Evolutionary conservation across 2,113 vertebrate species (phyloP), one percentile per base, ranked within the genome.

Genomic region (Oxygymnocypris stewartii): DNA sequence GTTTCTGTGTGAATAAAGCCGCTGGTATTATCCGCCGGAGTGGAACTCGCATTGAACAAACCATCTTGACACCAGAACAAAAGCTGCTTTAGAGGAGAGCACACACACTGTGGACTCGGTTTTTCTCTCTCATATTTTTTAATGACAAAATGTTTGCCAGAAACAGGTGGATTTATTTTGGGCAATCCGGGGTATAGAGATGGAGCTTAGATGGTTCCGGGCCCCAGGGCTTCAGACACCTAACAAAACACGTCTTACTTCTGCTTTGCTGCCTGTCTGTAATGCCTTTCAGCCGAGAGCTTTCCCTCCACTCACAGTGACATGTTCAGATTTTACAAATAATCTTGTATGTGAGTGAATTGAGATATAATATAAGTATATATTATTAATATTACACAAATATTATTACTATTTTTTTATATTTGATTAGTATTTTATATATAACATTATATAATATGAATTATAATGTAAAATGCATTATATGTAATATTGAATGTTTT

Each of bases 191-290:
- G 91, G 93, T 91, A 95, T 95, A 96, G 95, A 94, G 94, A 94
- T 92, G 93, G 94, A 95, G 95, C 94, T 97, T 96, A 96, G 94
- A 92, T 84, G 90, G 95, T 97, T 97, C 97, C 96, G 95, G 95
- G 94, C 95, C 94, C 94, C 93, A 91, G 94, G 95, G 95, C 94
- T 96, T 96, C 95, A 97, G 96, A 96, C 96, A 89, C 93, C 95
- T 95, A 96, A 97, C 97, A 97, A 96, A 97, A 97, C 96, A 95
- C 94, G 89, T 95, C 94, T 97, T 97, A 97, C 95, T 97, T 97
- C 96, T 96, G 96, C 96, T 96, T 96, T 95, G 94, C 93, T 96
- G 95, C 93, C 81, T 88, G 87, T 91, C 93, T 94, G 95, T 95
- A 96, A 97, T 97, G 94, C 95, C 95, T 95, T 96, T 96, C 95